Evolutionary conservation across 2,113 vertebrate species (phyloP).

Genomic region (Oplegnathus fasciatus): DNA sequence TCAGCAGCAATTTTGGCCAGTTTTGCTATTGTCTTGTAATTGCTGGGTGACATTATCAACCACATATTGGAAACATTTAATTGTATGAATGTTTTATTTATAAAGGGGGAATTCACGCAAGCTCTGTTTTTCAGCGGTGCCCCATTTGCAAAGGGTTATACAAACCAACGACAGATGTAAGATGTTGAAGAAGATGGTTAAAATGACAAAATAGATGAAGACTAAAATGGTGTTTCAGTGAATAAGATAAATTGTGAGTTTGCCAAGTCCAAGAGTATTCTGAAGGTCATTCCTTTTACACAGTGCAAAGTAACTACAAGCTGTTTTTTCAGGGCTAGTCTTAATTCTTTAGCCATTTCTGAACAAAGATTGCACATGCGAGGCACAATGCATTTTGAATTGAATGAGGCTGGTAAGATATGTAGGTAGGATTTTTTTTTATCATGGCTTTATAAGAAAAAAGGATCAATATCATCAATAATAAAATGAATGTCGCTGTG

Average conservation of each 20-base stretch:
- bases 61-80: slow-evolving; percentile 32
- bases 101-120: not conserved
- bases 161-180: slow-evolving; percentile 3
- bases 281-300: not conserved
- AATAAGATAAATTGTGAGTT: not conserved
- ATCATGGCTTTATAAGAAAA: no score
- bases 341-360: not conserved
- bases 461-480: no score
- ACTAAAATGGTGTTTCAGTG: not conserved
- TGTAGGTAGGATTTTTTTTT: no score
- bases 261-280: not conserved
- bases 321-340: not conserved
- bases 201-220: slow-evolving; percentile 1
- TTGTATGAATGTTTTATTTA: slow-evolving; percentile 34
- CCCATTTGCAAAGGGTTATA: not conserved
- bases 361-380: no score
- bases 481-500: no score
- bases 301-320: not conserved
- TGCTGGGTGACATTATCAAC: slow-evolving; percentile 7
- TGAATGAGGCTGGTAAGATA: no score
- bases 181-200: not conserved
- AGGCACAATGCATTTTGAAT: no score
- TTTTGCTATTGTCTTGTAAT: slow-evolving; percentile 34
- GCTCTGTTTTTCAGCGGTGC: not conserved
- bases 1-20: not conserved